Evolutionary conservation across 2,888 invertebrate species (phyloP).

Genomic region (Lasioglossum figueresi): DNA sequence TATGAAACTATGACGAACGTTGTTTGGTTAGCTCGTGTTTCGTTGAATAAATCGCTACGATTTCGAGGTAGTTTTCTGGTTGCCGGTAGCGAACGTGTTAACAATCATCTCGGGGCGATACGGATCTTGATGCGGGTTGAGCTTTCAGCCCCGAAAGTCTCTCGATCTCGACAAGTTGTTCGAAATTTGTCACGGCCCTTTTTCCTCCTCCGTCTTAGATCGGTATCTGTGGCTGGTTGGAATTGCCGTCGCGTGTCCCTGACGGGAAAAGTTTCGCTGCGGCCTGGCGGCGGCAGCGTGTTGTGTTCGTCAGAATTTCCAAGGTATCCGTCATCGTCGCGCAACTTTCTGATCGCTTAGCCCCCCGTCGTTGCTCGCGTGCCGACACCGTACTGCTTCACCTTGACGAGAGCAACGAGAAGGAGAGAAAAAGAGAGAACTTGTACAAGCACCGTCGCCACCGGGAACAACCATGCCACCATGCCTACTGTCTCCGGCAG

Average conservation of each 20-base stretch:
- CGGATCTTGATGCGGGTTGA: neutral
- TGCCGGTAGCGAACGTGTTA: conserved; percentile 12
- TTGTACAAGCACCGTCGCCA: neutral
- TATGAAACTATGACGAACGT: neutral
- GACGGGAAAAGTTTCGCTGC: conserved; percentile 13
- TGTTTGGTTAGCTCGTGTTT: neutral
- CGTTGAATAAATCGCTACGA: neutral
- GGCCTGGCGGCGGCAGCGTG: neutral
- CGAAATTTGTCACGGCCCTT: conserved; percentile 17
- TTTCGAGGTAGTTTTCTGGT: neutral
- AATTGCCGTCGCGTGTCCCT: conserved; percentile 43
- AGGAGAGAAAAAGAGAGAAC: neutral
- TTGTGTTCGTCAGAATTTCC: conserved; percentile 32
- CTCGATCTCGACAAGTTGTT: neutral
- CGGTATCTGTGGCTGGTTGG: conserved; percentile 2
- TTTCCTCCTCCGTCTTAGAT: conserved; percentile 2
- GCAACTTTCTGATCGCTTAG: conserved; percentile 35
- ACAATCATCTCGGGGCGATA: neutral
- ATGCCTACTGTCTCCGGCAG: conserved; percentile 20
- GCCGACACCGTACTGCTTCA: conserved; percentile 42
- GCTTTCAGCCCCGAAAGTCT: neutral
- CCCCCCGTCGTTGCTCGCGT: conserved; percentile 49
- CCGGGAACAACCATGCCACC: neutral
- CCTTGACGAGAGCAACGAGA: conserved; percentile 55
- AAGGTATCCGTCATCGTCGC: conserved; percentile 47